These are phyloP conservation scores for Zoanthus gigantus DNA, from an alignment of 92 coral and sea anemone genomes.

Conservation along the genomic window DNA sequence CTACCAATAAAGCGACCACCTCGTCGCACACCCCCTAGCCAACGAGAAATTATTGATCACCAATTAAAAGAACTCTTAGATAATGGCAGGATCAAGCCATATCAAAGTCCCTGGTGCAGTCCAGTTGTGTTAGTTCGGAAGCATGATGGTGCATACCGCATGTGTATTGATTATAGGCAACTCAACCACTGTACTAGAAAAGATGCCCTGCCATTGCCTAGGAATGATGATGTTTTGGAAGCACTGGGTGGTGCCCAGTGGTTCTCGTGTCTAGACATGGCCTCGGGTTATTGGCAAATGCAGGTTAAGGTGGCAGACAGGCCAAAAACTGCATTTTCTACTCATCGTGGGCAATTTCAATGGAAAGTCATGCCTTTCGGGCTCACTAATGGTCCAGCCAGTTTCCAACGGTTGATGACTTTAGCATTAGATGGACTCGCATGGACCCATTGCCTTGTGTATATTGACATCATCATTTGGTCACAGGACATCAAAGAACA, in stretches of 20 bases:
- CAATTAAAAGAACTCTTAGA: constrained; percentile 54
- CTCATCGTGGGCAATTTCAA: constrained; percentile 48
- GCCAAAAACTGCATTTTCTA: constrained; percentile 49
- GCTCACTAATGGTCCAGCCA: constrained; percentile 55
- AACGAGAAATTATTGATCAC: constrained; percentile 37
- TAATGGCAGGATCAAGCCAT: constrained; percentile 16
- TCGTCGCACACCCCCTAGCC: constrained; percentile 27
- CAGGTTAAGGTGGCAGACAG: constrained; percentile 34
- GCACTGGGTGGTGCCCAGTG: constrained; percentile 46
- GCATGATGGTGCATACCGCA: constrained; percentile 47
- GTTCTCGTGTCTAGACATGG: constrained; percentile 24
- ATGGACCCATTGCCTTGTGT: constrained; percentile 35
- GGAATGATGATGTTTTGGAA: constrained; percentile 60
- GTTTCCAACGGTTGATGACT: constrained; percentile 46
- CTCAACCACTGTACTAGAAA: constrained; percentile 56
- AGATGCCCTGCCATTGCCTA: constrained; percentile 63
- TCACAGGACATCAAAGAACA: constrained; percentile 47
- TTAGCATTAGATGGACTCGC: constrained; percentile 33
- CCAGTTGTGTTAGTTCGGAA: constrained; percentile 64
- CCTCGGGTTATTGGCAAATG: constrained; percentile 29
- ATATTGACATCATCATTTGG: constrained; percentile 67
- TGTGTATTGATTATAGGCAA: constrained; percentile 57
- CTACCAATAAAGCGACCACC: constrained; percentile 47
- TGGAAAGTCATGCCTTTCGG: constrained; percentile 52
- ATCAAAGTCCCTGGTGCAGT: constrained; percentile 56